Conservation (phyloP, 2,113 vertebrate genomes). For the Micronycteris hirsuta region DNA sequence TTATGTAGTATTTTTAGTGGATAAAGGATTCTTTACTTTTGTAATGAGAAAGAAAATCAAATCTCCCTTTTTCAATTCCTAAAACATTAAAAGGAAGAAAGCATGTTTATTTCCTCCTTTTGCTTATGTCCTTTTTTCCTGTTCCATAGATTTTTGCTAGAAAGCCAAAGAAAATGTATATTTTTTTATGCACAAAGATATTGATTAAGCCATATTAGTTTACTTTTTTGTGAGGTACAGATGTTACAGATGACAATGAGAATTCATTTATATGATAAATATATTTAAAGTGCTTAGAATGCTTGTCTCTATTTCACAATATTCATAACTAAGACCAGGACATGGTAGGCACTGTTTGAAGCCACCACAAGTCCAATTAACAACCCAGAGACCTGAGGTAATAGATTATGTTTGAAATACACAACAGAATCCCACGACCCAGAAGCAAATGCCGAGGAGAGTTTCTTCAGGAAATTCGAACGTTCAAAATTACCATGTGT, state of each 20-base stretch:
- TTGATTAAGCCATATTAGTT: neutral
- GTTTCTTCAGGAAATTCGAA: neutral
- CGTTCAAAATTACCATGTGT: neutral
- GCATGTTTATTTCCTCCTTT: neutral
- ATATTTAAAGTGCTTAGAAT: neutral
- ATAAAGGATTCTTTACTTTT: neutral
- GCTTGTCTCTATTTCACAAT: neutral
- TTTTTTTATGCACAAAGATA: neutral
- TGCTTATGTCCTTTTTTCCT: neutral
- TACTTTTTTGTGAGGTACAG: neutral
- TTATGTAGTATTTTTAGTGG: neutral
- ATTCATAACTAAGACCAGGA: neutral
- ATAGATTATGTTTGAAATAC: neutral
- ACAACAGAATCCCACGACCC: neutral
- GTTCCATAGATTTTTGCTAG: neutral
- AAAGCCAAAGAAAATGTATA: neutral
- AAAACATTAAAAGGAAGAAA: neutral
- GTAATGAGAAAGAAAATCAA: conserved; percentile 17
- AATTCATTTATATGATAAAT: neutral
- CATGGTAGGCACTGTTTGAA: neutral
- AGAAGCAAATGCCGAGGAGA: neutral
- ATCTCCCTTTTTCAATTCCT: neutral
- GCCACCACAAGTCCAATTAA: neutral
- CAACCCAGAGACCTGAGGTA: neutral
- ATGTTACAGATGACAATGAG: neutral